Evolutionary conservation across 1,140 invertebrate genomes (phyloP), one percentile per base, ranked within the genome.

Genomic region (Battus philenor): DNA sequence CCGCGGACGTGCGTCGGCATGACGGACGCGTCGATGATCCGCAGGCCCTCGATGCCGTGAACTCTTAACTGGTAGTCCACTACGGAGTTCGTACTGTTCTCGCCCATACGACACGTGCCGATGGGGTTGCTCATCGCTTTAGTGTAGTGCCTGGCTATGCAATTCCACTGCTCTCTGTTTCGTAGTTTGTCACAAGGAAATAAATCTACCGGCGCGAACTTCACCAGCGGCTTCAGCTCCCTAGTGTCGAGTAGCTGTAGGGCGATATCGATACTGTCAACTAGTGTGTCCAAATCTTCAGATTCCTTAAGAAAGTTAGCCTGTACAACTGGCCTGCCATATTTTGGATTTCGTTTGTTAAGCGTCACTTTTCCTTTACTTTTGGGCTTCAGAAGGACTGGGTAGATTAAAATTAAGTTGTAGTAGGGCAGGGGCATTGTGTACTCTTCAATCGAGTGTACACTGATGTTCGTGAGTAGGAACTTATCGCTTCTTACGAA

Each of bases 261-360:
- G 0, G 87, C 90, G 29, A 95, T 91, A 69, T 94, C 94, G 0
- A 93, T 92, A 1, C 94, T 94, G 72, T 97, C 95, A 1, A 96
- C 89, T 11, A 97, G 68, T 0, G 90, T 91, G 22, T 91, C 90
- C 65, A 95, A 88, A 63, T 97, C 95, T 22, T 92, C 88, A 0
- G 91, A 89, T 47, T 96, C 92, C n/a, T 90, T 89, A 30, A 98
- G 90, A 50, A 97, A 96, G 68, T 96, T 97, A 0, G 97, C 95
- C 77, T 96, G 93, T 43, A 99, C 95, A 1, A 95, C 82, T 0
- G 98, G 98, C 63, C 95, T 91, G 48, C 96, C 92, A 52, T 63
- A 92, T 91, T 17, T 83, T 4, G 97, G 97, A 82, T 97, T 94
- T 24, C 89, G 90, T 47, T 91, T 93, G 11, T 93, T 87, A 2